Conservation (phyloP, 2,888 invertebrate genomes). For the Parnassius smintheus region DNA sequence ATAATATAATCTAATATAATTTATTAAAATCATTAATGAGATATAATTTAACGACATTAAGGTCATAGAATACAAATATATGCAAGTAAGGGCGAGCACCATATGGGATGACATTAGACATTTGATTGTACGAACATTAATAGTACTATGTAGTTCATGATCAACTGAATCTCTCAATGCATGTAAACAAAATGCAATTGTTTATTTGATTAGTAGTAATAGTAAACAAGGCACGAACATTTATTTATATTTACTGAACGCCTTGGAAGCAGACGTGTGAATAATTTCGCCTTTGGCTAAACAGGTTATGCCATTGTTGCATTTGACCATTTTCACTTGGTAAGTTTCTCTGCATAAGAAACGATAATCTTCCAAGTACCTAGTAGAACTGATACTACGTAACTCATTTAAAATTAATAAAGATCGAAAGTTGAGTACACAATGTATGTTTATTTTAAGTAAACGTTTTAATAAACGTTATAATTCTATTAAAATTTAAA, state of each 20-base stretch:
- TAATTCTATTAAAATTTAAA: too few species aligned
- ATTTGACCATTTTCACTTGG: neutral
- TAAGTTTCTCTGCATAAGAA: too few species aligned
- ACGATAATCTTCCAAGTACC: too few species aligned
- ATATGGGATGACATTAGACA: constrained; percentile 12
- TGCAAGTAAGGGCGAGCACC: neutral
- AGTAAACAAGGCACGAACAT: constrained; percentile 4
- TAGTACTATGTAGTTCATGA: constrained; percentile 4
- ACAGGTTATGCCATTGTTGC: neutral
- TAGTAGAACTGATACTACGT: too few species aligned
- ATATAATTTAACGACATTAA: constrained; percentile 19
- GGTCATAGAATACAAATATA: neutral
- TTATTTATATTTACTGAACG: constrained; percentile 12
- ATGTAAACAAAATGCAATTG: constrained; percentile 23
- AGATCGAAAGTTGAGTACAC: too few species aligned
- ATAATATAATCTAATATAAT: constrained; percentile 15
- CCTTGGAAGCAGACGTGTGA: too few species aligned
- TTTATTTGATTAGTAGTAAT: constrained; percentile 6
- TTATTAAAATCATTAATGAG: constrained; percentile 15
- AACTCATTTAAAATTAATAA: too few species aligned
- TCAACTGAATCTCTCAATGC: constrained; percentile 7
- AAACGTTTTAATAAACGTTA: too few species aligned
- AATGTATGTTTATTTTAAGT: too few species aligned
- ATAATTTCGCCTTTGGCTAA: neutral
- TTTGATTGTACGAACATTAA: constrained; percentile 8